phyloP scores from a whole-genome alignment of 1,140 invertebrate genomes.

The Scylla paramamosain region DNA sequence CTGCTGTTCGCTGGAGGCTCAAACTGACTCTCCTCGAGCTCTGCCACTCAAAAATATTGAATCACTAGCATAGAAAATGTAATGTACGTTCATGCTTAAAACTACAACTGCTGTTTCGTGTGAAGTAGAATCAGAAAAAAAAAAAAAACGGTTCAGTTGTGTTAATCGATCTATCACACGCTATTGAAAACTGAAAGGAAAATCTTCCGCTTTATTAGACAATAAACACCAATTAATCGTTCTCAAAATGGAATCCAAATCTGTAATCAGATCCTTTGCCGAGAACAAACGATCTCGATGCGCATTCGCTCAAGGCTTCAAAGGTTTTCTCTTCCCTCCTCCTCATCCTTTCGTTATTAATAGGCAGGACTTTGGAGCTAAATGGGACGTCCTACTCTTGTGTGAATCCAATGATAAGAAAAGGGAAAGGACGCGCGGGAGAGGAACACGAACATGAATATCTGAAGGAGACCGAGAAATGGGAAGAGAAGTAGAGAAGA shows the following conservation, averaged over 20 bases:
- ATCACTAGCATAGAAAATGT: no score
- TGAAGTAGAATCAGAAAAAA: background rate
- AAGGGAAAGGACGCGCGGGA: background rate
- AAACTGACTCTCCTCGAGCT: background rate
- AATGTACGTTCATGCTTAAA: no score
- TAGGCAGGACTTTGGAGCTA: background rate
- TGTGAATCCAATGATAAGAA: background rate
- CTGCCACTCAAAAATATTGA: background rate
- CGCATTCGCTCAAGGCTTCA: constrained; percentile 27
- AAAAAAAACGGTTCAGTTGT: background rate
- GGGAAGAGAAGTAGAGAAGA: background rate
- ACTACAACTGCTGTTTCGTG: background rate
- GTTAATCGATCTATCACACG: background rate
- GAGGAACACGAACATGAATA: background rate
- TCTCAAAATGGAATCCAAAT: constrained; percentile 59
- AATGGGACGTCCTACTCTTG: background rate
- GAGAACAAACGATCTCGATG: constrained; percentile 31
- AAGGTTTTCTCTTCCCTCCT: background rate
- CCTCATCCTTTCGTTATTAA: background rate
- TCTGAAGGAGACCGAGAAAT: background rate
- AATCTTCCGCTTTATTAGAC: background rate
- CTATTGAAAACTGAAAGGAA: background rate
- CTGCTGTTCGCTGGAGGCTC: no score
- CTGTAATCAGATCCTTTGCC: constrained; percentile 49
- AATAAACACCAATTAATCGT: constrained; percentile 53